Evolutionary conservation across 2,797 vertebrate genomes (phyloP), one percentile per base, ranked within the genome.

Genomic region (Arremon aurantiirostris): DNA sequence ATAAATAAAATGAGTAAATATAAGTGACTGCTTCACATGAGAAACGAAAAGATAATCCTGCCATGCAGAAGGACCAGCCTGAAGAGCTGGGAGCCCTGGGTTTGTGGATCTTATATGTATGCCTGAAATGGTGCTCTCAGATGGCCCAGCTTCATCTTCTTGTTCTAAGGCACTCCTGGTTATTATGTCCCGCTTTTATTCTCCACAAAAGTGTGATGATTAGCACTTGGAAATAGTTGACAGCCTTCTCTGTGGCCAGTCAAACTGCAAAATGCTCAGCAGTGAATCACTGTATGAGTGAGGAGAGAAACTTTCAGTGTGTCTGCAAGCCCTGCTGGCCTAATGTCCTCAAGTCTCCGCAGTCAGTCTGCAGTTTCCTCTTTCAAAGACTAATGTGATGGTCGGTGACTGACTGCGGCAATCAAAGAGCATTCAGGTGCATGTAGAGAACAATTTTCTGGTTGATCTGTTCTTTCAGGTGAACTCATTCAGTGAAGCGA

Each of bases 351-450:
- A 39, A 82, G 90, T 70, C 90, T 39, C 83, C 6, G 18, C 93
- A 93, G 95, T 85, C 32, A 94, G 90, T 64, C 86, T 56, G 73
- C 82, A 81, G 95, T 93, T 96, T 78, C 73, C 82, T 61, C 95
- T 89, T 92, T 94, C 66, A 96, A 72, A 86, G 86, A 94, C 66
- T 93, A 84, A 94, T 94, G 82, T 89, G 94, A 91, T 86, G 82
- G 94, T 91, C 59, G 73, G 85, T 92, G 94, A 79, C 93, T 92
- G 92, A 94, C 86, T 93, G 92, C 61, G 41, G 95, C 95, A 96
- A 97, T 97, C 96, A 96, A 91, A 94, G 93, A 94, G 89, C 89
- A 96, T 95, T 96, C 94, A 97, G 94, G 89, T 96, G 92, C 94
- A 92, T 53, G 94, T 91, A 91, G 94, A 83, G 96, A 96, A 79